phyloP scores from a whole-genome alignment of 92 coral and sea anemone species.

The Pocillopora grandis region DNA sequence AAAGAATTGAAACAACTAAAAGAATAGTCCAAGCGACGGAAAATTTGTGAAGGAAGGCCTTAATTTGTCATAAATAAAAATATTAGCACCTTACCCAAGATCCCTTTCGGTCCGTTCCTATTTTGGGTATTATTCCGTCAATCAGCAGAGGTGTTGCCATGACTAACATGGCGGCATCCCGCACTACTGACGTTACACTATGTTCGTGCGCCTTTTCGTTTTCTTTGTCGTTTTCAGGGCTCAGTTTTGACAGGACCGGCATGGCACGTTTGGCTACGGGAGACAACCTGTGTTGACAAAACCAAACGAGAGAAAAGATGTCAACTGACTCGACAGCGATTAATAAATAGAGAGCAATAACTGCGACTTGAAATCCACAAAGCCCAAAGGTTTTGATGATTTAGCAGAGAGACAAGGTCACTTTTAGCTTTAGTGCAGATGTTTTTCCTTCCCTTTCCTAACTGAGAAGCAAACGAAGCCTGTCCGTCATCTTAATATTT shows the following conservation, averaged over 20 bases:
- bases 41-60: too few relatives aligned
- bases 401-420: too few relatives aligned
- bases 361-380: too few relatives aligned
- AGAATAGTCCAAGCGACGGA: background rate
- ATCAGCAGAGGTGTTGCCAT: constrained; percentile 80
- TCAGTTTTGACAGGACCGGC: constrained; percentile 70
- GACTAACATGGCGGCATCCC: constrained; percentile 78
- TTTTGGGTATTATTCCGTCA: constrained; percentile 51
- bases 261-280: constrained; percentile 79
- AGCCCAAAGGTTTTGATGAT: too few relatives aligned
- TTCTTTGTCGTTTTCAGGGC: constrained; percentile 64
- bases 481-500: background rate
- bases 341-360: background rate
- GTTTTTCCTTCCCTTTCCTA: background rate
- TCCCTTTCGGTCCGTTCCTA: constrained; percentile 10
- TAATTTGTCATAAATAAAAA: background rate
- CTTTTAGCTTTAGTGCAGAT: background rate
- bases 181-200: constrained; percentile 65
- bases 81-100: constrained; percentile 21
- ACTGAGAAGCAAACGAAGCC: too few relatives aligned
- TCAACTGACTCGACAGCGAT: too few relatives aligned
- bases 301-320: background rate
- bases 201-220: constrained; percentile 40
- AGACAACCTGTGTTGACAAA: constrained; percentile 54
- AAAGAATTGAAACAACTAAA: background rate